Conservation (phyloP, 1,140 invertebrate genomes). For the Cyclina sinensis region DNA sequence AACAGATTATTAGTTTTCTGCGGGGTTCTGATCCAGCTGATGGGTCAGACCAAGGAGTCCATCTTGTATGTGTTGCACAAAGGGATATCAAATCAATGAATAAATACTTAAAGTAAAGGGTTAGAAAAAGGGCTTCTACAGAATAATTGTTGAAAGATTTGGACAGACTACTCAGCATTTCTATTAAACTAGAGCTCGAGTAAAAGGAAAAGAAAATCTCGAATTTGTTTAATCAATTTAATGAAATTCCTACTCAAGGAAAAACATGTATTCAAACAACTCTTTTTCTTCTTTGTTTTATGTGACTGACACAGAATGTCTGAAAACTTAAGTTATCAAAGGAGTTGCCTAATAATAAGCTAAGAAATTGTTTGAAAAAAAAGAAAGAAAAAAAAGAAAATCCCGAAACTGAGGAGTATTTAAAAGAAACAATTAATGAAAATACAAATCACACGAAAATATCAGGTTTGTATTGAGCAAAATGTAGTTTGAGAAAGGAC, state of each 20-base stretch:
- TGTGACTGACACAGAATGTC: background rate
- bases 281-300: background rate
- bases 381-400: background rate
- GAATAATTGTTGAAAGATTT: too few relatives aligned
- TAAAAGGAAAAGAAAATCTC: slow-evolving; percentile 23
- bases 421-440: background rate
- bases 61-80: too few relatives aligned
- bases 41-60: too few relatives aligned
- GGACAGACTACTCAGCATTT: too few relatives aligned
- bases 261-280: background rate
- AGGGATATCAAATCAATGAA: too few relatives aligned
- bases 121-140: too few relatives aligned
- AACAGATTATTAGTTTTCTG: too few relatives aligned
- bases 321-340: background rate
- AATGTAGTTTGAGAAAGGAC: background rate
- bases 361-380: background rate
- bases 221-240: background rate
- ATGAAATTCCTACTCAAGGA: background rate
- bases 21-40: too few relatives aligned
- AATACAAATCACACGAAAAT: background rate
- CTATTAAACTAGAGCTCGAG: background rate
- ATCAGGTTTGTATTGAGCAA: too few relatives aligned
- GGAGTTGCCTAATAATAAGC: background rate
- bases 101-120: too few relatives aligned
- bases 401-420: background rate